Conservation (phyloP, 2,888 invertebrate genomes). For the Meta bourneti region DNA sequence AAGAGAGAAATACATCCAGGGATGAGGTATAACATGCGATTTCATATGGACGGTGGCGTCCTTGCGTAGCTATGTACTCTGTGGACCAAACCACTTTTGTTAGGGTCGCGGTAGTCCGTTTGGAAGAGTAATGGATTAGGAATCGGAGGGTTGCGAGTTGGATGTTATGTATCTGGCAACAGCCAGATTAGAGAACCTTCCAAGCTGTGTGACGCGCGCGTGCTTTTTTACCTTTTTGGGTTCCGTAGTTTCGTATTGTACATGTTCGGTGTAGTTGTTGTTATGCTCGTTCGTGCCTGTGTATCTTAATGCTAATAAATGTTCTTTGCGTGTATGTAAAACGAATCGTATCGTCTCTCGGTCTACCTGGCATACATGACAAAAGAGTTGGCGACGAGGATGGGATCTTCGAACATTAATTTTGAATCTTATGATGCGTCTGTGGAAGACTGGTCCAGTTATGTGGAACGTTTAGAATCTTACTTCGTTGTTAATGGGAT, state of each 20-base stretch:
- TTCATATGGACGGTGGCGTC: too few relatives aligned
- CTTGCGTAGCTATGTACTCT: too few relatives aligned
- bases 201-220: conserved; percentile 52
- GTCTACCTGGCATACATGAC: conserved; percentile 62
- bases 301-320: conserved; percentile 59
- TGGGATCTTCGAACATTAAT: conserved; percentile 61
- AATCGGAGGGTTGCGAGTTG: too few relatives aligned
- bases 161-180: conserved; percentile 61
- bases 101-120: too few relatives aligned
- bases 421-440: conserved; percentile 63
- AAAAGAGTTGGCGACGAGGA: conserved; percentile 57
- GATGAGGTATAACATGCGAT: too few relatives aligned
- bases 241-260: conserved; percentile 28
- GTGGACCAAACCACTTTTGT: too few relatives aligned
- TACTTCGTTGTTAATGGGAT: conserved; percentile 65
- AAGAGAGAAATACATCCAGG: too few relatives aligned
- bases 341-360: conserved; percentile 60
- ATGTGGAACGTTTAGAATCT: conserved; percentile 62
- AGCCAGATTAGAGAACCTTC: conserved; percentile 52
- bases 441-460: conserved; percentile 64
- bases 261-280: conserved; percentile 57
- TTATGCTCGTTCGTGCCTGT: conserved; percentile 56
- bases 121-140: too few relatives aligned
- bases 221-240: too few relatives aligned
- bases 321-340: conserved; percentile 64